Conservation (phyloP, 2,888 invertebrate genomes). For the Drosophila histrio region DNA sequence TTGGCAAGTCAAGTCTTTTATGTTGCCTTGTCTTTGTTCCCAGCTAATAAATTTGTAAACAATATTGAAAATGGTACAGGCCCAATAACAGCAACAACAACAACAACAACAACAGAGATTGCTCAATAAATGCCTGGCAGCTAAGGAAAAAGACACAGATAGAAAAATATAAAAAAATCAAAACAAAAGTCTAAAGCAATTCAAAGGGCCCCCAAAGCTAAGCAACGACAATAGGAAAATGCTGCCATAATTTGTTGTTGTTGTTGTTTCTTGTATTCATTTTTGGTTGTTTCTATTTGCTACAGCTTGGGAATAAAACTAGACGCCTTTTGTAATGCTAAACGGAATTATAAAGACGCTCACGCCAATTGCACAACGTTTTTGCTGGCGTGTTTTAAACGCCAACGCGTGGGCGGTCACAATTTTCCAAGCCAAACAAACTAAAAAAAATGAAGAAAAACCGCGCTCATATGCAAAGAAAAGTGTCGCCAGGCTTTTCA, state of each 20-base stretch:
- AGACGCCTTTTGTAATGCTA: constrained; percentile 67
- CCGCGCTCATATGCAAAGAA: constrained; percentile 12
- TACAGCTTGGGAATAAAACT: constrained; percentile 73
- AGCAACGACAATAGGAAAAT: constrained; percentile 72
- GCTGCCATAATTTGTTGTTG: constrained; percentile 73
- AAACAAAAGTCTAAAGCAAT: constrained; percentile 39
- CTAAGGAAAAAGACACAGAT: constrained; percentile 30
- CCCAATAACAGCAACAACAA: constrained; percentile 27
- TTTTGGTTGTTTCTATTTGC: constrained; percentile 11
- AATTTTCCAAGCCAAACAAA: constrained; percentile 16
- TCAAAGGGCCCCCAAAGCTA: constrained; percentile 57
- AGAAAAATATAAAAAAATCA: constrained; percentile 15
- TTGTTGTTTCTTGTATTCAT: too few relatives aligned
- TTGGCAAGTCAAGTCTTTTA: constrained; percentile 47
- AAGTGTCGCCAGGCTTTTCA: constrained; percentile 55
- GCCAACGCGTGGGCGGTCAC: constrained; percentile 21
- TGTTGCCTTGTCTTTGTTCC: constrained; percentile 50
- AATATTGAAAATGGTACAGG: constrained; percentile 68
- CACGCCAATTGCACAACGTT: constrained; percentile 78
- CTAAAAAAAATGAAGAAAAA: neutral
- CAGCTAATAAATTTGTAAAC: constrained; percentile 76
- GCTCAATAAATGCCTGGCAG: constrained; percentile 63
- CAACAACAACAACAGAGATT: constrained; percentile 39
- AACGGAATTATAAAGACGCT: constrained; percentile 75
- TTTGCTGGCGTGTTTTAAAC: constrained; percentile 7